Evolutionary conservation across 2,113 vertebrate genomes (phyloP), one percentile per base, ranked within the genome.

Genomic region (Tetrax tetrax): DNA sequence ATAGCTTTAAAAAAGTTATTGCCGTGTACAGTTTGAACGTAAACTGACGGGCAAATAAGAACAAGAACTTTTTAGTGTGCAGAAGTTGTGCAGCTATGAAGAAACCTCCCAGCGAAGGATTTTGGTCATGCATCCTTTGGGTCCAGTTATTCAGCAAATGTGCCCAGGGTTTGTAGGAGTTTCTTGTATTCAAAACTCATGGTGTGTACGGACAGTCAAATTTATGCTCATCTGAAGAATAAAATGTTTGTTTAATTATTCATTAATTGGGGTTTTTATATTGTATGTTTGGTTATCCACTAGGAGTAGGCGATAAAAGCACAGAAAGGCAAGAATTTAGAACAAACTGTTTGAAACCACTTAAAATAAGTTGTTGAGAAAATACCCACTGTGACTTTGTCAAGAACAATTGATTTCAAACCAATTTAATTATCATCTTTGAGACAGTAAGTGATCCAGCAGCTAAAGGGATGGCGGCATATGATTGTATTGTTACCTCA

Each of bases 1-100:
- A 4, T 2, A 35, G 47, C 2, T 79, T 37, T 27, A 31, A 5
- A 35, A 29, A 64, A 60, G 12, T 48, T 27, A 10, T 20, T n/a
- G 3, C 12, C 20, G 7, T 9, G 0, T 4, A 22, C 8, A 7
- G 12, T 28, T 35, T 28, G 41, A 51, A 11, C 22, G 8, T 14
- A 3, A 47, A 43, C 1, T 21, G 8, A 22, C 2, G 47, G 47
- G 47, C 16, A 38, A n/a, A 35, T 12, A 6, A 23, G 25, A 45
- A 17, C 4, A 13, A n/a, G 43, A 53, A 25, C 9, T 8, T 35
- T 68, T 18, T 16, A 20, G 37, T 20, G 5, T 2, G 5, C 51
- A 31, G 19, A 37, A 61, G 22, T 68, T 79, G 23, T 70, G 45
- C 13, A 45, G n/a, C 43, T 56, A 2, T 51, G 37, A 53, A 45